phyloP scores from a whole-genome alignment of 2,888 invertebrate genomes.

The Lydus trimaculatus region DNA sequence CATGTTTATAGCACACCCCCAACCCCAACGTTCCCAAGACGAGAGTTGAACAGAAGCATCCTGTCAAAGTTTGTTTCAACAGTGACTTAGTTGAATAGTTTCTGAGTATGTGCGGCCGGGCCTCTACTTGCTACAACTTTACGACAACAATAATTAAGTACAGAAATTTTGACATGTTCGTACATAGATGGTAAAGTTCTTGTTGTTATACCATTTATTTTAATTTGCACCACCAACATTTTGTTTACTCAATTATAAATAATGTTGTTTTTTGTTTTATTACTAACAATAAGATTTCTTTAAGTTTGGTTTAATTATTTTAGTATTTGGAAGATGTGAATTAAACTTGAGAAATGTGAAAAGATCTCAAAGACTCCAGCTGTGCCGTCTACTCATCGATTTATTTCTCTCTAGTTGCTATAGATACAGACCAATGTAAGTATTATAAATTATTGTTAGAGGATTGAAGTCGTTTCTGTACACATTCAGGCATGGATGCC shows the following conservation, averaged over 20 bases:
- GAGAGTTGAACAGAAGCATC: slow-evolving; percentile 45
- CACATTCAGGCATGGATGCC: slow-evolving; percentile 12
- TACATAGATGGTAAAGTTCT: slow-evolving; percentile 36
- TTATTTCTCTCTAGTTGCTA: slow-evolving; percentile 7
- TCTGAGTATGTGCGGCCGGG: slow-evolving; percentile 40
- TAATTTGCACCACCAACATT: slow-evolving; percentile 33
- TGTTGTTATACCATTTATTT: slow-evolving; percentile 37
- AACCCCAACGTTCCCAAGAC: slow-evolving; percentile 39
- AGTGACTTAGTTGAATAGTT: slow-evolving; percentile 45
- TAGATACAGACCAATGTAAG: slow-evolving; percentile 5
- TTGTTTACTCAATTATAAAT: not conserved
- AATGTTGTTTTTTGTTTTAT: not conserved
- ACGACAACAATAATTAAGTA: slow-evolving; percentile 53
- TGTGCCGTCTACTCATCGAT: slow-evolving; percentile 1
- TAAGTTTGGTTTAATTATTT: not conserved
- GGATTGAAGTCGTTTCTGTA: slow-evolving; percentile 1
- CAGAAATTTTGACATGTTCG: slow-evolving; percentile 48
- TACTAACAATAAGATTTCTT: not conserved
- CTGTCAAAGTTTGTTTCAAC: slow-evolving; percentile 41
- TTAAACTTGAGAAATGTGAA: not conserved
- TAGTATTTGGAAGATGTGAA: not conserved
- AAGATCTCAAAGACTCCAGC: not conserved
- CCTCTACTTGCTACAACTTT: slow-evolving; percentile 46
- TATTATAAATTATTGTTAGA: slow-evolving; percentile 7
- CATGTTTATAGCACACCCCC: slow-evolving; percentile 34